phyloP scores from a whole-genome alignment of 2,888 invertebrate genomes.

The Nemurella pictetii region DNA sequence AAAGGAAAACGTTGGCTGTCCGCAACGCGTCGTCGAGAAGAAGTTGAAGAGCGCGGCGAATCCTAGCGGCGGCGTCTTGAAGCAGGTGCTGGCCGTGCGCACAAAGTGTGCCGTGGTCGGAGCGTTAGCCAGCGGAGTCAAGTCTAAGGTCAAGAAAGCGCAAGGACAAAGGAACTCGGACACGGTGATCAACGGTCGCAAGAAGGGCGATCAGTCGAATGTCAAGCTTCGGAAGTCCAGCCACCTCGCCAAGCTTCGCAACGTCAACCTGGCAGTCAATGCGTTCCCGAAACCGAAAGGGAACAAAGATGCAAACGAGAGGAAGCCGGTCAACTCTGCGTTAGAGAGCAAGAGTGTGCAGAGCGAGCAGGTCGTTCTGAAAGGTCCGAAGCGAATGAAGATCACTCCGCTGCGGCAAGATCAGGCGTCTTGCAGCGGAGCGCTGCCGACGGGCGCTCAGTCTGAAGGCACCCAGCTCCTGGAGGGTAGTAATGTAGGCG shows the following conservation, averaged over 20 bases:
- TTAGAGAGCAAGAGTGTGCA: slow-evolving; percentile 12
- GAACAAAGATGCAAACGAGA: not conserved
- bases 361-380: slow-evolving; percentile 22
- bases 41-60: slow-evolving; percentile 30
- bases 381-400: slow-evolving; percentile 38
- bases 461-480: not conserved
- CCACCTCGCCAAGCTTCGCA: not conserved
- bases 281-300: not conserved
- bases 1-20: slow-evolving; percentile 37
- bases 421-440: slow-evolving; percentile 3
- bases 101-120: slow-evolving; percentile 35
- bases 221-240: slow-evolving; percentile 2
- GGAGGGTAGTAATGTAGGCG: not conserved
- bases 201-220: slow-evolving; percentile 2
- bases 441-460: not conserved
- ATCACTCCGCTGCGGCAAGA: slow-evolving; percentile 31
- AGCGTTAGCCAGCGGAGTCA: slow-evolving; percentile 28
- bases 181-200: not conserved
- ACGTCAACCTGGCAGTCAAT: not conserved
- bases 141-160: not conserved
- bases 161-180: not conserved
- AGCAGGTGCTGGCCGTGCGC: slow-evolving; percentile 36
- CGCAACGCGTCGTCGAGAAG: slow-evolving; percentile 32
- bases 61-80: slow-evolving; percentile 29
- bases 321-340: slow-evolving; percentile 1